Evolutionary conservation across 2,888 invertebrate species (phyloP).

Genomic region (Noctua fimbriata): DNA sequence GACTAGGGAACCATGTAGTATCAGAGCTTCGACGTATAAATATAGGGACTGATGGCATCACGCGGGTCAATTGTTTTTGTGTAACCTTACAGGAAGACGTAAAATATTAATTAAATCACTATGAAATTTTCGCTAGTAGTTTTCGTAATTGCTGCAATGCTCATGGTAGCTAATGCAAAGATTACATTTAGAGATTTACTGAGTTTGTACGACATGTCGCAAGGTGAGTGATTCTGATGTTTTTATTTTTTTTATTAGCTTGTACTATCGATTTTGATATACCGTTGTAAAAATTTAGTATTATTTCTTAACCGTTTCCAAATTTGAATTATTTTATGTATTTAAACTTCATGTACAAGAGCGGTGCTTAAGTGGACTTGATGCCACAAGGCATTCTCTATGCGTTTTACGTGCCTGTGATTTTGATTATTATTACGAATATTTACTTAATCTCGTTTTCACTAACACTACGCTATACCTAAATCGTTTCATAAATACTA

Average conservation of each 20-base stretch:
- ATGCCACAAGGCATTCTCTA: not conserved
- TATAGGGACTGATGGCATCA: not conserved
- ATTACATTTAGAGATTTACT: constrained; percentile 16
- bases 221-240: constrained; percentile 28
- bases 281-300: not conserved
- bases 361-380: not conserved
- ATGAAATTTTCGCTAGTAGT: constrained; percentile 49
- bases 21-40: constrained; percentile 33
- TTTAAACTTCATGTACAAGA: not conserved
- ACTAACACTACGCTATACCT: not conserved
- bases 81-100: not conserved
- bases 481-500: not conserved
- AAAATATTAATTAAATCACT: constrained; percentile 20
- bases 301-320: not conserved
- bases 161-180: constrained; percentile 29
- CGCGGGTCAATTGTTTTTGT: constrained; percentile 12
- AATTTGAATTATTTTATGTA: not conserved
- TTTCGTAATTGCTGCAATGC: constrained; percentile 5
- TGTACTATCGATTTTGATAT: not conserved
- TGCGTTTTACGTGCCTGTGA: not conserved
- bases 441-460: not conserved
- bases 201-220: constrained; percentile 26
- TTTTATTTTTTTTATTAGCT: too few species aligned
- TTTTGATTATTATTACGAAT: not conserved
- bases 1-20: not conserved